phyloP scores from a whole-genome alignment of 2,113 vertebrate species.

The Tragulus kanchil region DNA sequence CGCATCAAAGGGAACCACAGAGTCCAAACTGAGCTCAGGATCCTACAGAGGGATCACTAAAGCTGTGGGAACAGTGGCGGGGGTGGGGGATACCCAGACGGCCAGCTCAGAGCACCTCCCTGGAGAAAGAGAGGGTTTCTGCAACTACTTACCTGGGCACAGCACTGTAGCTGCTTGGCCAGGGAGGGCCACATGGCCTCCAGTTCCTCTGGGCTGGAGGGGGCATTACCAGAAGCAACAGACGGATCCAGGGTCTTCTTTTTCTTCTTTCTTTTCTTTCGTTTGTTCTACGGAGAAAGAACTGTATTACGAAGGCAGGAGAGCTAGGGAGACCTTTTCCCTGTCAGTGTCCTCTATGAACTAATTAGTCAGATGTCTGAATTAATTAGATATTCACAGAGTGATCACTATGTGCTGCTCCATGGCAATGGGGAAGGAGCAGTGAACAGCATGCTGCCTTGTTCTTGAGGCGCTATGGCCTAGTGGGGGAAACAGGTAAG shows the following conservation, averaged over 20 bases:
- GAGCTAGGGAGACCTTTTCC: not conserved
- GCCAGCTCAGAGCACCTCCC: not conserved
- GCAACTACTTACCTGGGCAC: slow-evolving; percentile 80
- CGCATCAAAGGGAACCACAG: slow-evolving; percentile 94
- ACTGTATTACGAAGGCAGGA: not conserved
- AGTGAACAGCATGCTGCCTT: not conserved
- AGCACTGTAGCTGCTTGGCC: slow-evolving; percentile 89
- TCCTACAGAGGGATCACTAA: slow-evolving; percentile 60
- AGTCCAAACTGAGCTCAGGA: slow-evolving; percentile 82
- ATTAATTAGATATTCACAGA: not conserved
- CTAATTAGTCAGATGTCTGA: not conserved
- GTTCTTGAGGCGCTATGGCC: not conserved
- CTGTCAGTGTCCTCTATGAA: not conserved
- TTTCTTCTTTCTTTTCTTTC: slow-evolving; percentile 88
- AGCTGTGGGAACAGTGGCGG: not conserved
- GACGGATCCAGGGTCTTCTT: slow-evolving; percentile 78
- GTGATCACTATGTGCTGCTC: not conserved
- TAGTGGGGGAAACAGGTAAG: not conserved
- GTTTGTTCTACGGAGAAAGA: slow-evolving; percentile 88
- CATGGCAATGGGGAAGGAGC: not conserved
- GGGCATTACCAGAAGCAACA: not conserved
- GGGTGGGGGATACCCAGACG: not conserved
- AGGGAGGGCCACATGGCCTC: slow-evolving; percentile 91
- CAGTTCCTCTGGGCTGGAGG: slow-evolving; percentile 82
- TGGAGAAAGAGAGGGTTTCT: not conserved